A percentile compares a stretch with the other conserved stretches of the same genome.
These are phyloP conservation scores for Sesamia inferens DNA, from an alignment of 2,888 invertebrate species.

Conservation along the genomic window DNA sequence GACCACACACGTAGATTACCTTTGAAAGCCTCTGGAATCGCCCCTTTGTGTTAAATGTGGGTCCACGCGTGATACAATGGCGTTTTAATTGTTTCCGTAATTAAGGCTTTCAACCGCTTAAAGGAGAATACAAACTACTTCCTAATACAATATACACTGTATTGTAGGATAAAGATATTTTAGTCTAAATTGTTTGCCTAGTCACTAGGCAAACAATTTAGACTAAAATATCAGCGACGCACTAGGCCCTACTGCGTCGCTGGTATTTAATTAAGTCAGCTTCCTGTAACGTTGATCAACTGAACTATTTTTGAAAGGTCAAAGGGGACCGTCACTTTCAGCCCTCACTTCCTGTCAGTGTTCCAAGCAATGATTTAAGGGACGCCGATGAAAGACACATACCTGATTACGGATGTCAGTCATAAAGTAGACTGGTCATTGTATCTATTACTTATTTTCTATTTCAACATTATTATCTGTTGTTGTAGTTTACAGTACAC, in stretches of 20 bases:
- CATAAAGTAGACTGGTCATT: slow-evolving; percentile 31
- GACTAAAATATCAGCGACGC: slow-evolving; percentile 2
- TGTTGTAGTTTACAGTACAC: slow-evolving; percentile 4
- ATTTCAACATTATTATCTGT: slow-evolving; percentile 45
- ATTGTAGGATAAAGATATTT: slow-evolving; percentile 1
- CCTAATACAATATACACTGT: slow-evolving; percentile 17
- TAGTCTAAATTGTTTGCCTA: slow-evolving; percentile 14
- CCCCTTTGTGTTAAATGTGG: not conserved
- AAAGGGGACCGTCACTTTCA: too few relatives aligned
- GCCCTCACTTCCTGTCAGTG: not conserved
- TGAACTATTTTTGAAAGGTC: slow-evolving; percentile 12
- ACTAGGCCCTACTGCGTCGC: not conserved
- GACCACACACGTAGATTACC: not conserved
- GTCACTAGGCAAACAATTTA: slow-evolving; percentile 21
- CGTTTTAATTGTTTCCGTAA: not conserved
- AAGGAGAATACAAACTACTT: not conserved
- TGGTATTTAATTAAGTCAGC: slow-evolving; percentile 22
- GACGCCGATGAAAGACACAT: slow-evolving; percentile 1
- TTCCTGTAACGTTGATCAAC: not conserved
- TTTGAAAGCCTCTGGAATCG: not conserved
- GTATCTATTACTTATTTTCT: slow-evolving; percentile 27
- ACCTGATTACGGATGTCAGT: not conserved
- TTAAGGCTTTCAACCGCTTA: not conserved
- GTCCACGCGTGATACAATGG: not conserved
- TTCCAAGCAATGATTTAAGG: not conserved